phyloP scores from a whole-genome alignment of 2,113 vertebrate genomes.

The Corapipo altera region DNA sequence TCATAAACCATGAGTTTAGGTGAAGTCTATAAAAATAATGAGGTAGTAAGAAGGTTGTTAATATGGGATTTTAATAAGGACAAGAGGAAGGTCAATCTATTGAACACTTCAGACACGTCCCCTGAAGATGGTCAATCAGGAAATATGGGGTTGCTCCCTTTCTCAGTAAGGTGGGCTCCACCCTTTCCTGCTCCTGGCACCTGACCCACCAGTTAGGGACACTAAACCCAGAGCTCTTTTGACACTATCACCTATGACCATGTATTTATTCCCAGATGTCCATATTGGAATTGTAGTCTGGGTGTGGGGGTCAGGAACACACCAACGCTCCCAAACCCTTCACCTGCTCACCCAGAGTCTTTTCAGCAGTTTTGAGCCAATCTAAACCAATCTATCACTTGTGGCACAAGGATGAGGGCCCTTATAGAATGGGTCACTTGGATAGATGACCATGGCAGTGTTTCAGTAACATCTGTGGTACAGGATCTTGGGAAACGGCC shows the following conservation, averaged over 20 bases:
- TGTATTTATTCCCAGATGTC: not conserved
- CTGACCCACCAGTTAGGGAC: not conserved
- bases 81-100: not conserved
- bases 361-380: not conserved
- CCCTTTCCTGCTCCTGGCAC: not conserved
- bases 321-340: not conserved
- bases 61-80: not conserved
- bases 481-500: not conserved
- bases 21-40: not conserved
- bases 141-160: not conserved
- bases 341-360: not conserved
- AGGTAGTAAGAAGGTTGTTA: not conserved
- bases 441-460: not conserved
- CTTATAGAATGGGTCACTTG: not conserved
- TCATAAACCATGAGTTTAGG: not conserved
- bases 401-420: not conserved
- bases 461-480: not conserved
- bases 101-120: not conserved
- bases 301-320: not conserved
- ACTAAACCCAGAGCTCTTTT: not conserved
- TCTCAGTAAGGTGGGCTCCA: not conserved
- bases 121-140: not conserved
- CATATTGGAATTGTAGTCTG: not conserved
- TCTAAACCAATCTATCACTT: not conserved
- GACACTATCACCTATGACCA: no score